These are phyloP conservation scores for Clamator glandarius DNA, from an alignment of 2,797 vertebrate genomes.

Conservation along the genomic window DNA sequence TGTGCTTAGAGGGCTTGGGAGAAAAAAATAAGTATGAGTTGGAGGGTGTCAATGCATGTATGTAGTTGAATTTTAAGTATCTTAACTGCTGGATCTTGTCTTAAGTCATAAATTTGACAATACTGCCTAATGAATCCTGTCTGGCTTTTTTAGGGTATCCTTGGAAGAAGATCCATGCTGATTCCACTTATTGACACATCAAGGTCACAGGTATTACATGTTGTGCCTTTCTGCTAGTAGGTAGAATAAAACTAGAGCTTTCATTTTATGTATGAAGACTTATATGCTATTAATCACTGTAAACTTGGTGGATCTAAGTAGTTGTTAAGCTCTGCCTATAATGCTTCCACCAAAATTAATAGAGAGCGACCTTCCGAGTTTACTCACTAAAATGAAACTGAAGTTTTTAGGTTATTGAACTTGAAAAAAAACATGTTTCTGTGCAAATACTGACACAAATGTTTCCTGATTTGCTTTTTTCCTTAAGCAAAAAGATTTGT, in stretches of 20 bases:
- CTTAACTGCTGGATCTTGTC: background rate
- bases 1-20: background rate
- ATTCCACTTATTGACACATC: conserved; percentile 89
- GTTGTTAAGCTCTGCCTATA: background rate
- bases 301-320: background rate
- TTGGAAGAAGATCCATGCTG: conserved; percentile 82
- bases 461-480: background rate
- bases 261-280: background rate
- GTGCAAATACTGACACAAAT: background rate
- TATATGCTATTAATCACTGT: background rate
- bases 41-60: background rate
- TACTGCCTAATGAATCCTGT: background rate
- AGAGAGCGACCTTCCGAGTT: background rate
- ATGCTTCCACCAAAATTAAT: background rate
- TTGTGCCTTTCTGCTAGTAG: background rate
- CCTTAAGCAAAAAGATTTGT: background rate
- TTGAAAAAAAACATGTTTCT: background rate
- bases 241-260: background rate
- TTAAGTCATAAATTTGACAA: background rate
- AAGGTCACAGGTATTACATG: conserved; percentile 88
- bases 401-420: background rate
- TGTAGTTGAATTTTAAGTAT: background rate
- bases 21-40: background rate
- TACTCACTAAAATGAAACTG: background rate
- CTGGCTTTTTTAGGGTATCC: conserved; percentile 75